Evolutionary conservation across 2,888 invertebrate species (phyloP), one percentile per base, ranked within the genome.

Genomic region (Napeogenes inachia): DNA sequence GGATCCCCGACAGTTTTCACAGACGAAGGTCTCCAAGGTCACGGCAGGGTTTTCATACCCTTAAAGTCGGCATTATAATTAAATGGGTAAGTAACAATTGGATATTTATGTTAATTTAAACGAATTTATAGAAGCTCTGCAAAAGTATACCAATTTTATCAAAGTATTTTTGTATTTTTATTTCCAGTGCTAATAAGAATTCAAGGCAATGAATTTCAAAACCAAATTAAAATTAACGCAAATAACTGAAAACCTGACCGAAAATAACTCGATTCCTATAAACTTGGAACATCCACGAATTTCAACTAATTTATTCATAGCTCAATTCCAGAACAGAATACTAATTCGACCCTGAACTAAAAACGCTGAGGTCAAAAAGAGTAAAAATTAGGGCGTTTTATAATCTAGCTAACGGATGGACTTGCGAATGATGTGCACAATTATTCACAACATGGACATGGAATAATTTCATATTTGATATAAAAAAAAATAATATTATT

Each of bases 251-350:
- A 65, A 66, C 57, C 64, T 62, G 66, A 64, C 56, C 64, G 64
- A 58, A 66, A 66, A 66, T 75, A 76, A 78, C 74, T 73, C 68
- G 68, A 75, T 73, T 72, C 66, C 61, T 69, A 70, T 68, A 71
- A 71, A 73, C 76, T 72, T 61, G 57, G 54, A 64, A 62, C 63
- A 61, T 65, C 67, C 67, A 62, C 68, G 76, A 75, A 73, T 72
- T 68, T 62, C 35, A 64, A 68, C 68, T 74, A 75, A 78, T 75
- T 73, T 75, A 76, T 77, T 74, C 74, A 73, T 71, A 71, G 71
- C 69, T 71, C 70, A 72, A 74, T 73, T 72, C 72, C 65, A 69
- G 68, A 70, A 70, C 70, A 61, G 69, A 67, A 65, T 65, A 61
- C 62, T 67, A 63, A 72, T 70, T 64, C 54, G 57, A 64, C 64